These are phyloP conservation scores for Eulithis prunata DNA, from an alignment of 2,888 invertebrate genomes.

Conservation along the genomic window DNA sequence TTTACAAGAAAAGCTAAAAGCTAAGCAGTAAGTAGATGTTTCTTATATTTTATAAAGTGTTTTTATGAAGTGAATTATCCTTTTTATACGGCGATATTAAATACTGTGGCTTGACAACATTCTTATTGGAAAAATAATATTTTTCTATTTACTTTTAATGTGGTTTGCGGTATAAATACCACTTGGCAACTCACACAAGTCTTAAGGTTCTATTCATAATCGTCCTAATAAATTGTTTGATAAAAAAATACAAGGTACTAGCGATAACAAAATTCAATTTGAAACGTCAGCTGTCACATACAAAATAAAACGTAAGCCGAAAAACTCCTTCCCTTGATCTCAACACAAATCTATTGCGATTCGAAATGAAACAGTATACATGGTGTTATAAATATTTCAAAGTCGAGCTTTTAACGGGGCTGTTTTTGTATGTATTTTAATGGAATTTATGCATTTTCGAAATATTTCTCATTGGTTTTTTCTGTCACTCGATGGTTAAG, in stretches of 20 bases:
- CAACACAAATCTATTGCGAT: background rate
- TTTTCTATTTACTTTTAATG: constrained; percentile 9
- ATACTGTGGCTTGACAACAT: constrained; percentile 3
- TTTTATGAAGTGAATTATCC: background rate
- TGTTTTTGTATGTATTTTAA: too few species aligned
- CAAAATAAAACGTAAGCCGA: background rate
- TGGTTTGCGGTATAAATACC: constrained; percentile 7
- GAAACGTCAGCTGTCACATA: constrained; percentile 15
- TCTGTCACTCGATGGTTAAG: too few species aligned
- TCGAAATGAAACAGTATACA: constrained; percentile 4
- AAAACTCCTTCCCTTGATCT: constrained; percentile 3
- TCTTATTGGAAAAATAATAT: constrained; percentile 4
- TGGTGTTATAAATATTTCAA: background rate
- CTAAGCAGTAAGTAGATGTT: too few species aligned
- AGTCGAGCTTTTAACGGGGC: too few species aligned
- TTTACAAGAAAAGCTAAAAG: too few species aligned
- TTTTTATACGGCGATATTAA: constrained; percentile 5
- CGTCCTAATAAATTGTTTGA: too few species aligned
- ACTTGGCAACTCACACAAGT: background rate
- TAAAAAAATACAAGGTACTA: background rate
- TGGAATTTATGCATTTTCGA: too few species aligned
- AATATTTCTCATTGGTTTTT: too few species aligned
- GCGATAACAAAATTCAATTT: constrained; percentile 10
- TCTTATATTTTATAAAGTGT: too few species aligned
- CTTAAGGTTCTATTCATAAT: too few species aligned